Base-by-base conservation (phyloP, 2,888 invertebrate species). In the Belgica antarctica region DNA sequence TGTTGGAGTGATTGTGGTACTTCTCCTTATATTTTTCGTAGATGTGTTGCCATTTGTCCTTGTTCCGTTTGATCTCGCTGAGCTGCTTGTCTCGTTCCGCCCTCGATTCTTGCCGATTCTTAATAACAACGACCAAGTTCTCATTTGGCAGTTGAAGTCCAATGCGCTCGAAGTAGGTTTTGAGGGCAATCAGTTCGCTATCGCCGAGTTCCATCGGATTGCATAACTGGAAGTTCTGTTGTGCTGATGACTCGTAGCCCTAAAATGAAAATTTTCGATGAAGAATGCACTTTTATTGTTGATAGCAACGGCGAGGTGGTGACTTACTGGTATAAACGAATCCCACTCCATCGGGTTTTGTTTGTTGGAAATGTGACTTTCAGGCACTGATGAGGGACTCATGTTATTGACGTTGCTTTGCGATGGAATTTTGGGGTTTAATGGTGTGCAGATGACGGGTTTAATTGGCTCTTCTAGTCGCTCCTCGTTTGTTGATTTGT, bases 1-100 rank as follows among this genome's bases (percentile, higher is more conserved):
- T 12, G 1, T n/a, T 28, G 12, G 70, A 24, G 5, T 69, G 19
- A 19, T 27, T 8, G 10, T 25, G 17, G 25, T 70, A 70, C 27
- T 70, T 70, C 2, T 61, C 70, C n/a, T 70, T 70, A 24, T 70
- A 70, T 41, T 70, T 70, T 1, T 70, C 61, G n/a, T 70, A 70
- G n/a, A 70, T 61, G 17, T 70, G 59, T 34, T 70, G 36, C 70
- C 70, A 70, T 15, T 70, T 70, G n/a, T 70, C 61, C n/a, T 70
- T 70, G 27, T 59, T 70, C n/a, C 17, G 59, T 17, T 34, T 31
- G 17, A 70, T 70, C 2, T 34, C 34, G 8, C 28, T 57, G 3
- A 70, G 59, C 22, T n/a, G 36, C 19, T 19, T 28, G 1, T 68
- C 59, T 17, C 52, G 17, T 25, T 59, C 70, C n/a, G 36, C 12